Base-by-base conservation (phyloP, 1,140 invertebrate species). In the Drepana arcuata region DNA sequence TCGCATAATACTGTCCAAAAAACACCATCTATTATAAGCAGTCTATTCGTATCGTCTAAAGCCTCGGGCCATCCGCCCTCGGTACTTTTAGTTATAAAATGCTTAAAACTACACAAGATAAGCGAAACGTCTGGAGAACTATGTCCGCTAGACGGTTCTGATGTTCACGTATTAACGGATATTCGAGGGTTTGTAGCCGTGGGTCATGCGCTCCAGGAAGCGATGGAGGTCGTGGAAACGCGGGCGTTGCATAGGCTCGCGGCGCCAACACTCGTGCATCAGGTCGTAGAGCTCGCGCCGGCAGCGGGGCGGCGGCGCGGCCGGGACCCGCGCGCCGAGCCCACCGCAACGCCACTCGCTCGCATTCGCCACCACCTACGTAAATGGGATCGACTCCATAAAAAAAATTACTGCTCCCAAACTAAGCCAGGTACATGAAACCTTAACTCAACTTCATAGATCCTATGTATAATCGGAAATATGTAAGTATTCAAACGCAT, bases 211-310 rank as follows among this genome's bases (percentile, higher is more conserved):
- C 66, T 96, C 93, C 25, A 97, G 86, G 83, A 96, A 97, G 63
- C 95, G 87, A 70, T 95, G 93, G 41, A 97, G 94, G 80, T 97
- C 94, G 40, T 91, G 86, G 83, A 97, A 98, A 41, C 91, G 91
- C 10, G 95, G 95, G n/a, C 95, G 86, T 62, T 92, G 91, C 3
- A 86, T 73, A 30, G 93, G 93, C 58, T 94, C 91, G 14, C 92
- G 86, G 60, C 95, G 93, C 96, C 96, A 98, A 72, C 95, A 97
- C 66, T 96, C 94, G 42, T 91, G 87, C 93, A 97, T 97, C 44
- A 98, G 80, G 73, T 96, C 95, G 81, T 95, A 97, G 41, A 97
- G 93, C 73, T 96, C 94, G 43, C 93, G 89, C 7, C 93, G 93
- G 77, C 95, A 96, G 48, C 93, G 92, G 52, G 91, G 88, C 14